These are phyloP conservation scores for Platichthys flesus DNA, from an alignment of 2,113 vertebrate species.

Conservation along the genomic window DNA sequence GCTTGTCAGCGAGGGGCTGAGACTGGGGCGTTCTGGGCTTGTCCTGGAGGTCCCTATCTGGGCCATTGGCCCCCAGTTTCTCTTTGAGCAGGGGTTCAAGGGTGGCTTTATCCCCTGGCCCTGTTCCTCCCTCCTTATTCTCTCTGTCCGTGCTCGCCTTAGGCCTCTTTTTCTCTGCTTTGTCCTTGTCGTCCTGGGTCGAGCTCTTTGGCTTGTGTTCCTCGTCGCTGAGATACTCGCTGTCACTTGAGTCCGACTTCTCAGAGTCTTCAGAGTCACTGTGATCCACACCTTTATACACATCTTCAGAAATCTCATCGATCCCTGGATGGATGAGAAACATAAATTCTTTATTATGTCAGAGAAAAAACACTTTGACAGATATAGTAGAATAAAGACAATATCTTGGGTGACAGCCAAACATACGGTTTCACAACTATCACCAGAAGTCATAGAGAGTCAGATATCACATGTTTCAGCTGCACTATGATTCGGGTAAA, in stretches of 20 bases:
- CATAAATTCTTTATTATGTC: background rate
- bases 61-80: conserved; percentile 79
- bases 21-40: conserved; percentile 84
- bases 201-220: conserved; percentile 92
- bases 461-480: background rate
- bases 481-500: background rate
- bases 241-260: conserved; percentile 95
- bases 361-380: background rate
- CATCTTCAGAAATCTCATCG: conserved; percentile 95
- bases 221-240: conserved; percentile 92
- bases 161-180: conserved; percentile 74
- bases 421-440: too few species aligned
- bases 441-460: background rate
- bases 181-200: conserved; percentile 87
- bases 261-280: conserved; percentile 97
- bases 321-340: conserved; percentile 84
- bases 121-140: conserved; percentile 83
- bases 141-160: conserved; percentile 83
- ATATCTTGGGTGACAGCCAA: too few species aligned
- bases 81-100: conserved; percentile 82
- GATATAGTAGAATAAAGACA: background rate
- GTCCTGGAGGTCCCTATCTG: conserved; percentile 87
- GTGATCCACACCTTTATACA: conserved; percentile 92
- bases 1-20: conserved; percentile 83
- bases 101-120: conserved; percentile 81